phyloP scores from a whole-genome alignment of 92 coral and sea anemone species.

The Diadumene lineata region DNA sequence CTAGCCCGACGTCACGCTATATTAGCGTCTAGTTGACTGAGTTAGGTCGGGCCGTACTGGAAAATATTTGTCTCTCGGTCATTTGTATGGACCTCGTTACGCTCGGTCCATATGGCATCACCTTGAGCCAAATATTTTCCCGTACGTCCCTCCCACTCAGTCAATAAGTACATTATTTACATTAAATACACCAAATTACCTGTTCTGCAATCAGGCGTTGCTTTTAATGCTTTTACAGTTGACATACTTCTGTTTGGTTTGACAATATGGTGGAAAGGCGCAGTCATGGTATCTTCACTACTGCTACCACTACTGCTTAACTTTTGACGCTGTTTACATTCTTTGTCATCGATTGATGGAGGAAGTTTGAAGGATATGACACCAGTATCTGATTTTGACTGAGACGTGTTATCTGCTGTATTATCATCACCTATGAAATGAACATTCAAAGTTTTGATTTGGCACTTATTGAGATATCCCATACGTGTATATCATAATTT shows the following conservation, averaged over 20 bases:
- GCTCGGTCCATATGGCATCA: too few relatives aligned
- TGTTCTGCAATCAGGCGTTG: slow-evolving; percentile 72
- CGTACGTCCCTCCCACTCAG: too few relatives aligned
- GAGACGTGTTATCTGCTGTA: neutral
- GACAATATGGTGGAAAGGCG: slow-evolving; percentile 46
- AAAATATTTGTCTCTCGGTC: too few relatives aligned
- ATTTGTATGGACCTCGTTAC: too few relatives aligned
- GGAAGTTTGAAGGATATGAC: slow-evolving; percentile 73
- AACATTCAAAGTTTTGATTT: too few relatives aligned
- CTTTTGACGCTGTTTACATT: slow-evolving; percentile 20
- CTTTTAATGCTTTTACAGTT: slow-evolving; percentile 60
- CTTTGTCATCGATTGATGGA: slow-evolving; percentile 24
- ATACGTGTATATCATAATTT: too few relatives aligned
- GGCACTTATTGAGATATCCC: too few relatives aligned
- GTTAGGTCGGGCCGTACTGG: too few relatives aligned
- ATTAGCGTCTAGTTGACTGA: too few relatives aligned
- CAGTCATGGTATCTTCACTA: slow-evolving; percentile 80
- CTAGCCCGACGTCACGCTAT: too few relatives aligned
- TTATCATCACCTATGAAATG: neutral
- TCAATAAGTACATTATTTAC: too few relatives aligned
- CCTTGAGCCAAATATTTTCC: too few relatives aligned
- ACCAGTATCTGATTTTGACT: slow-evolving; percentile 34
- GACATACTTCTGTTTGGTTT: slow-evolving; percentile 54
- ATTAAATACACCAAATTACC: slow-evolving; percentile 36
- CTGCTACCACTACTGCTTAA: slow-evolving; percentile 74